Evolutionary conservation across 1,140 invertebrate species (phyloP), one percentile per base, ranked within the genome.

Genomic region (Bombus fervidus): DNA sequence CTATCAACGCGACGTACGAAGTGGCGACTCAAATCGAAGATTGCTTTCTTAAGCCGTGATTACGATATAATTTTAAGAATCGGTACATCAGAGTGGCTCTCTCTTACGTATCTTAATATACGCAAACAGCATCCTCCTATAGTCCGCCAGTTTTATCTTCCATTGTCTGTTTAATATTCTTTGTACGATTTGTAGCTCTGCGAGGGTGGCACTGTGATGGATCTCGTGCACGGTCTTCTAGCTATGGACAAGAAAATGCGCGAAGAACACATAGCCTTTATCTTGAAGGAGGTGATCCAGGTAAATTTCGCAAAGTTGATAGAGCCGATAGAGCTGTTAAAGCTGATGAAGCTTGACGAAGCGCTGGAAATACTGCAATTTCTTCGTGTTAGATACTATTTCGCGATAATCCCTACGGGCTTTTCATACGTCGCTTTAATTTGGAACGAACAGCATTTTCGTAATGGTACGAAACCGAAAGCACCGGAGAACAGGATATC

Each of bases 231-330:
- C 88, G 96, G 96, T 85, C 94, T 98, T 71, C 92, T 97, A 25
- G 95, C 96, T 41, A 94, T 96, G 81, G 96, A 97, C 92, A 97
- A 97, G 93, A 96, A 97, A 94, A 96, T 98, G 96, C 96, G 96
- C 59, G 98, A 99, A 93, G 97, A 98, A 92, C 97, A 99, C 91
- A 98, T 99, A 85, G 98, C 97, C 75, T 98, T 97, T 93, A 97
- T 99, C 89, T 95, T 99, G 74, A 97, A 97, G 92, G 98, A 98
- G 96, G 96, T 97, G 88, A 97, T 98, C 86, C 97, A 98, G 96
- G 97, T 97, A 96, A 95, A 94, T 88, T 3, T 74, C 6, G 5
- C n/a, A 31, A 31, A 53, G 53, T 9, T 6, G 28, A 39, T 31
- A 6, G 31, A 37, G 4, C 31, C 28, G 22, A 10, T 39, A 39